Conservation (phyloP, 37 sponge, comb jelly and placozoan species). For the Chondrosia reniformis region DNA sequence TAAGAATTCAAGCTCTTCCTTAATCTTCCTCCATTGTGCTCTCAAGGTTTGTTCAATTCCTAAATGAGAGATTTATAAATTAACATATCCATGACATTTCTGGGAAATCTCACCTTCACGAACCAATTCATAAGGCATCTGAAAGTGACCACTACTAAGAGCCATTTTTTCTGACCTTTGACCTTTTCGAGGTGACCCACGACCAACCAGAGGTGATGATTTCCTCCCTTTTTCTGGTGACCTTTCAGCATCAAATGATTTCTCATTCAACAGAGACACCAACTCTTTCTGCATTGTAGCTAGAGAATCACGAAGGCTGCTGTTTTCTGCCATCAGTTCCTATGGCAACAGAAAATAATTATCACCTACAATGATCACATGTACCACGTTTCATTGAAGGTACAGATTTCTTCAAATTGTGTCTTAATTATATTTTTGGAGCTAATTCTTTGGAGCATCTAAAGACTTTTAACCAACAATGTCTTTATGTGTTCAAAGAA, state of each 20-base stretch:
- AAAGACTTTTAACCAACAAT: too few relatives aligned
- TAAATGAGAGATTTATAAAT: too few relatives aligned
- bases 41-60: constrained; percentile 10
- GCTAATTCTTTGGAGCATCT: too few relatives aligned
- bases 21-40: constrained; percentile 42
- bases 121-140: constrained; percentile 70
- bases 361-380: too few relatives aligned
- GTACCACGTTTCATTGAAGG: not conserved
- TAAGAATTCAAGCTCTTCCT: constrained; percentile 60
- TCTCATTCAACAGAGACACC: constrained; percentile 32
- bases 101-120: constrained; percentile 61
- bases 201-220: too few relatives aligned
- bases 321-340: constrained; percentile 58
- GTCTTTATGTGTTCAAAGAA: too few relatives aligned
- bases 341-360: not conserved
- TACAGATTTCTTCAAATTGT: too few relatives aligned
- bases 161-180: not conserved
- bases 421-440: too few relatives aligned
- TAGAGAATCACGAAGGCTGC: constrained; percentile 52
- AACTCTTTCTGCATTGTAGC: constrained; percentile 51
- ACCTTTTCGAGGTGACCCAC: too few relatives aligned
- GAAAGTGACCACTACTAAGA: constrained; percentile 60
- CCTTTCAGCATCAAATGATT: too few relatives aligned
- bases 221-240: too few relatives aligned
- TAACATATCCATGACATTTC: too few relatives aligned